Evolutionary conservation across 2,888 invertebrate species (phyloP).

Genomic region (Barypeithes pellucidus): DNA sequence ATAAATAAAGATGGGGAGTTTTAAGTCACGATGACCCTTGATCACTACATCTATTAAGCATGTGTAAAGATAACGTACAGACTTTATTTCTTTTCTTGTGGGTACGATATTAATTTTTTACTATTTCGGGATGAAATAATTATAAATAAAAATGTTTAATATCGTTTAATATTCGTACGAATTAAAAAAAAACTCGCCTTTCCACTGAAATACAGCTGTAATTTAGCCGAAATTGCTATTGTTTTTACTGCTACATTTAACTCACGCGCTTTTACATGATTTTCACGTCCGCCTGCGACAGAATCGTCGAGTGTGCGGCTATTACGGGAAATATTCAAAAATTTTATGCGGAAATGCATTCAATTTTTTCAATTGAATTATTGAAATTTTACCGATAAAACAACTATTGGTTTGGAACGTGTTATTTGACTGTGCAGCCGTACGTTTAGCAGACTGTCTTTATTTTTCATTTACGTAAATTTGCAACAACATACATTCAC

Average conservation of each 20-base stretch:
- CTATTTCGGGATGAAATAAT: no score
- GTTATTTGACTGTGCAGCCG: not conserved
- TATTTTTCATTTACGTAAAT: not conserved
- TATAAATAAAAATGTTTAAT: constrained; percentile 5
- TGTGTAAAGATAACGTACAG: no score
- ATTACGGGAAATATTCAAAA: constrained; percentile 11
- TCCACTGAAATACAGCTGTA: constrained; percentile 4
- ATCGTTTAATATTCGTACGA: not conserved
- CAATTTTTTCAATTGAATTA: constrained; percentile 8
- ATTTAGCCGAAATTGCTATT: constrained; percentile 15
- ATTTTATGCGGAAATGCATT: constrained; percentile 10
- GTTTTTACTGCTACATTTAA: constrained; percentile 22
- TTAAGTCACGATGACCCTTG: no score
- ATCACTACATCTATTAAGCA: no score
- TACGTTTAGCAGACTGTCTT: not conserved
- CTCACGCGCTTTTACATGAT: constrained; percentile 2
- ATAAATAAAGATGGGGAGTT: no score
- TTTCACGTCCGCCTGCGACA: constrained; percentile 7
- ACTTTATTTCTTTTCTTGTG: no score
- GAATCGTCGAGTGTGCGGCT: not conserved
- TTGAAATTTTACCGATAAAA: not conserved
- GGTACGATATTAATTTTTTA: no score
- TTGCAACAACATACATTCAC: no score
- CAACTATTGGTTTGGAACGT: not conserved
- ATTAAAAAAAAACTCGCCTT: not conserved